Evolutionary conservation across 2,113 vertebrate genomes (phyloP).

Genomic region (Pristiophorus japonicus): DNA sequence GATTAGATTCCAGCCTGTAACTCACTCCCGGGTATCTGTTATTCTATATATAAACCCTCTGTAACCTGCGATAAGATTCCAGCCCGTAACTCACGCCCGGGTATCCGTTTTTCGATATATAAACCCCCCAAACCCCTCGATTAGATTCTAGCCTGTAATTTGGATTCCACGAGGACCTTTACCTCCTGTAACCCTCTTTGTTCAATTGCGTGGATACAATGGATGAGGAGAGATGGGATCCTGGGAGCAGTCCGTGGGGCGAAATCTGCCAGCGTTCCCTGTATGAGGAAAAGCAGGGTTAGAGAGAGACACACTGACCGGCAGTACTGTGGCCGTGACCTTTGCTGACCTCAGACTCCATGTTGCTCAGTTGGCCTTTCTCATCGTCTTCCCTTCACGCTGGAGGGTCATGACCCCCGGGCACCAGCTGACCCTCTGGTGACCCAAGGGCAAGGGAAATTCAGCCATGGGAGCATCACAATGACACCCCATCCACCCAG

Average conservation of each 20-base stretch:
- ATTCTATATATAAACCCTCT: no score
- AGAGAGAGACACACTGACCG: no score
- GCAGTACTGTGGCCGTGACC: not conserved
- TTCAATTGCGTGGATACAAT: slow-evolving; percentile 76
- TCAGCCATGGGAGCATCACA: not conserved
- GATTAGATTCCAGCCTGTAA: no score
- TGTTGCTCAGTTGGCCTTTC: not conserved
- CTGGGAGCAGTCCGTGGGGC: slow-evolving; percentile 50
- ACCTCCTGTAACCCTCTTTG: slow-evolving; percentile 69
- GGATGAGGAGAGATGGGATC: slow-evolving; percentile 62
- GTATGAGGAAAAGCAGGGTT: not conserved
- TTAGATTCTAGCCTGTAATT: not conserved
- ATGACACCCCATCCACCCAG: no score
- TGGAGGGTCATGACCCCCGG: not conserved
- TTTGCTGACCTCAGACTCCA: not conserved
- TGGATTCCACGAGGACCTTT: not conserved
- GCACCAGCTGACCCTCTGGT: not conserved
- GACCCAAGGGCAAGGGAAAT: not conserved
- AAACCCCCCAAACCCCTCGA: not conserved
- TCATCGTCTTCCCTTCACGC: no score
- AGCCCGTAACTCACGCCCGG: no score
- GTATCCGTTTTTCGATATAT: not conserved
- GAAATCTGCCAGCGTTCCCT: slow-evolving; percentile 65
- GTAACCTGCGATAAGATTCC: no score
- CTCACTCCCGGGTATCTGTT: no score